Conservation (phyloP, 2,113 vertebrate genomes). For the Gorsachius goisagi region DNA sequence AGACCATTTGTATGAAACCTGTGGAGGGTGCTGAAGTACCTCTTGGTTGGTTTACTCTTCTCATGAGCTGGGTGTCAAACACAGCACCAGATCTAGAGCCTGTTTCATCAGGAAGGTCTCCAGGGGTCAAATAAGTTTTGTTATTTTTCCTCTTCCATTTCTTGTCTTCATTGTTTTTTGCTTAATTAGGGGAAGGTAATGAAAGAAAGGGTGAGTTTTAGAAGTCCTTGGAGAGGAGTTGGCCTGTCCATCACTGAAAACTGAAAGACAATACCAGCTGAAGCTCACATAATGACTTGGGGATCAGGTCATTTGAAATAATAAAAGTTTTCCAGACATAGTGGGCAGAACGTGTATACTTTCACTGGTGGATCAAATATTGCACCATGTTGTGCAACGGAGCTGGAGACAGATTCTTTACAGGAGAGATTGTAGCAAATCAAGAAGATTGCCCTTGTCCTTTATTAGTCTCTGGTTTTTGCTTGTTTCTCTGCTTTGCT, state of each 20-base stretch:
- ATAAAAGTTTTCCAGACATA: not conserved
- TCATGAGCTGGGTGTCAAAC: not conserved
- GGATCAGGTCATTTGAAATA: not conserved
- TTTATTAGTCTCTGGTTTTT: not conserved
- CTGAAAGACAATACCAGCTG: not conserved
- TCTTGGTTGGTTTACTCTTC: not conserved
- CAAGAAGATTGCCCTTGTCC: not conserved
- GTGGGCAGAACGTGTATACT: not conserved
- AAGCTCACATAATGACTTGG: not conserved
- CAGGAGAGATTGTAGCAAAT: not conserved
- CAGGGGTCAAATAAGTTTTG: not conserved
- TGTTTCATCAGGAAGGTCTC: rapidly evolving
- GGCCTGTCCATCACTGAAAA: not conserved
- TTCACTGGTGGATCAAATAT: not conserved
- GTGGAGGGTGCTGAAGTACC: not conserved
- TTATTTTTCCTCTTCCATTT: not conserved
- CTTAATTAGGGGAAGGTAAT: not conserved
- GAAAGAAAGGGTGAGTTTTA: not conserved
- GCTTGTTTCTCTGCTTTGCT: not conserved
- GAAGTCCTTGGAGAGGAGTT: not conserved
- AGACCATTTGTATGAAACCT: not conserved
- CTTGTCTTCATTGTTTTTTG: not conserved
- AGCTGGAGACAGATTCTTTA: not conserved
- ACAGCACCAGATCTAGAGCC: not conserved
- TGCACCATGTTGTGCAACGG: not conserved